A percentile compares a stretch with the other conserved stretches of the same genome.
Evolutionary conservation across 2,113 vertebrate species (phyloP).

Genomic region (Chinchilla lanigera): DNA sequence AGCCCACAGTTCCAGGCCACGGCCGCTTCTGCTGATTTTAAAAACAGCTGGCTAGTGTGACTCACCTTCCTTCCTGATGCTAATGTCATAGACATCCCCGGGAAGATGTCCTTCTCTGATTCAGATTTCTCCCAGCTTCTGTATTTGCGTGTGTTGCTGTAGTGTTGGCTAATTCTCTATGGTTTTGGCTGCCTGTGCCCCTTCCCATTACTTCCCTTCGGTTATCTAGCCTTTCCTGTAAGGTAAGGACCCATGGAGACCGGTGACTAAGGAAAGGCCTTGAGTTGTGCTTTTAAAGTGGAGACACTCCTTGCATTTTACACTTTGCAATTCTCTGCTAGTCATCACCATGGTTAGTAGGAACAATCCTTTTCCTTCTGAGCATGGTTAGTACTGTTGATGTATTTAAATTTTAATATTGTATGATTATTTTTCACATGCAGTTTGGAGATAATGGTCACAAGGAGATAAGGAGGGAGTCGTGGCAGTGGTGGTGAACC

Average conservation of each 20-base stretch:
- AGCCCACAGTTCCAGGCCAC: neutral
- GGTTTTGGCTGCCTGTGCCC: neutral
- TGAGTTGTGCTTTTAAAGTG: neutral
- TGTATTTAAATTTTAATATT: constrained; percentile 19
- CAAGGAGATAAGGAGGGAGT: neutral
- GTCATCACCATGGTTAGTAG: neutral
- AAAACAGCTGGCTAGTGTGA: neutral
- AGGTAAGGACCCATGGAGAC: neutral
- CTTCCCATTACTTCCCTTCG: neutral
- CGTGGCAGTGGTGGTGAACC: neutral
- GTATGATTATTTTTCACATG: neutral
- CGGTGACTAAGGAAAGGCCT: neutral
- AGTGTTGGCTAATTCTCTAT: neutral
- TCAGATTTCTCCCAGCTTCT: constrained; percentile 12
- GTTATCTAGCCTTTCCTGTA: neutral
- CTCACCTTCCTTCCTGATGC: constrained; percentile 66
- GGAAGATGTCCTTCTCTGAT: neutral
- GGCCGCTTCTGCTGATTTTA: neutral
- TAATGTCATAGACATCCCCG: neutral
- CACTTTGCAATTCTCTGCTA: neutral
- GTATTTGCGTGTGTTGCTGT: neutral
- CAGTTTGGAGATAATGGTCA: neutral
- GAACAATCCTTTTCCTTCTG: neutral
- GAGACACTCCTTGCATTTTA: neutral
- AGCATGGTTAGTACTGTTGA: neutral